Evolutionary conservation across 2,888 invertebrate genomes (phyloP), one percentile per base, ranked within the genome.

Genomic region (Drosophila neotestacea): DNA sequence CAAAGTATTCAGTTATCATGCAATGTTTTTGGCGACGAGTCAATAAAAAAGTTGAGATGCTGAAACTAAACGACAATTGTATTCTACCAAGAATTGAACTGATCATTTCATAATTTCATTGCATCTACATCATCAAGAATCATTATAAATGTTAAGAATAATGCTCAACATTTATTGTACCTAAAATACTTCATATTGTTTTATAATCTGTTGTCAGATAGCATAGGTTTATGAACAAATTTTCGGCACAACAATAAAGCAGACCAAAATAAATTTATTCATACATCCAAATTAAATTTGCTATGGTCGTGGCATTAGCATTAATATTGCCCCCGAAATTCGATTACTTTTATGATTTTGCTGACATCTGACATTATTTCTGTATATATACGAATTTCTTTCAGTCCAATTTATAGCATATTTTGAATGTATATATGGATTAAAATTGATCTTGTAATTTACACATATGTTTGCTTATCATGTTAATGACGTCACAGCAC

Each of bases 341-440:
- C n/a, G n/a, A 16, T 16, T 16, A 1, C 1, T 11, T 41, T 46
- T 56, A 34, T 36, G n/a, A 41, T n/a, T 2, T n/a, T 22, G 5
- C 30, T 44, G 56, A 36, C 56, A 28, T 46, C 46, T 56, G 56
- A 13, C 56, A 46, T 46, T 56, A 16, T 51, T 38, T 27, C 9
- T 11, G 11, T 38, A 38, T 2, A 38, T 22, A 11, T 34, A 2
- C 11, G 10, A 52, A 27, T 28, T n/a, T 34, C 16, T 22, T 2
- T 0, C 11, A n/a, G 36, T 51, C 27, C 13, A 51, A 11, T 36
- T 38, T 38, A 36, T 36, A 4, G 9, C 9, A 11, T 11, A 4
- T 36, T 36, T 36, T 32, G 22, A 22, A 22, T 3, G 22, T 22
- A 22, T 22, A 3, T 22, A 22, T 22, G 22, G 22, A 22, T 16